Evolutionary conservation across 2,797 vertebrate species (phyloP).

Genomic region (Amblyraja radiata): DNA sequence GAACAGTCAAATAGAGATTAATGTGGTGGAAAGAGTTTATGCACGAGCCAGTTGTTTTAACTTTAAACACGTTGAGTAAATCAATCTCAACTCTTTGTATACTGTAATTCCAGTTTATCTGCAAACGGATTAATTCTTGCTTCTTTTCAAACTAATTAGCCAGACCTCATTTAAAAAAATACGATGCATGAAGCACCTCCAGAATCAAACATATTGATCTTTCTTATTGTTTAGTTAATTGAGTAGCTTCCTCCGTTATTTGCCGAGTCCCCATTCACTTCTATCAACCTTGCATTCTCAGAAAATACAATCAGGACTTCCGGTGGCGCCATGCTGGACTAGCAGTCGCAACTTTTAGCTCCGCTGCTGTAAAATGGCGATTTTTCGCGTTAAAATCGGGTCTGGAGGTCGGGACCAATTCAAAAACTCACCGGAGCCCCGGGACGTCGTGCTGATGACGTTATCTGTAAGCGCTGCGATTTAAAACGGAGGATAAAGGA

Average conservation of each 20-base stretch:
- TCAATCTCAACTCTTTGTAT: constrained; percentile 5
- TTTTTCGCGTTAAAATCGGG: no score
- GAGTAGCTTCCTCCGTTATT: neutral
- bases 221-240: neutral
- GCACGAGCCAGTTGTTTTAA: neutral
- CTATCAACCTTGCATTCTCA: neutral
- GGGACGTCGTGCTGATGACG: no score
- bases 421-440: no score
- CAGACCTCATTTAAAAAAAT: neutral
- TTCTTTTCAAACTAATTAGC: constrained; percentile 27
- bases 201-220: constrained; percentile 12
- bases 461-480: no score
- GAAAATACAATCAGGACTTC: constrained; percentile 3
- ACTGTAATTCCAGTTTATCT: neutral
- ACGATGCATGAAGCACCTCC: neutral
- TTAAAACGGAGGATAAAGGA: no score
- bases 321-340: no score
- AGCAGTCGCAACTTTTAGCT: no score
- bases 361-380: no score
- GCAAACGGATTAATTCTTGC: neutral
- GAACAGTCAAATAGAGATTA: neutral
- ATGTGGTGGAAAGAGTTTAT: neutral
- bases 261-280: neutral
- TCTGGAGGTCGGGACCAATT: no score
- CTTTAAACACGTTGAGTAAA: neutral